Percentiles rank a stretch among this genome's conserved stretches.
phyloP scores from a whole-genome alignment of 2,113 vertebrate genomes.

The Halcyon malimbica region DNA sequence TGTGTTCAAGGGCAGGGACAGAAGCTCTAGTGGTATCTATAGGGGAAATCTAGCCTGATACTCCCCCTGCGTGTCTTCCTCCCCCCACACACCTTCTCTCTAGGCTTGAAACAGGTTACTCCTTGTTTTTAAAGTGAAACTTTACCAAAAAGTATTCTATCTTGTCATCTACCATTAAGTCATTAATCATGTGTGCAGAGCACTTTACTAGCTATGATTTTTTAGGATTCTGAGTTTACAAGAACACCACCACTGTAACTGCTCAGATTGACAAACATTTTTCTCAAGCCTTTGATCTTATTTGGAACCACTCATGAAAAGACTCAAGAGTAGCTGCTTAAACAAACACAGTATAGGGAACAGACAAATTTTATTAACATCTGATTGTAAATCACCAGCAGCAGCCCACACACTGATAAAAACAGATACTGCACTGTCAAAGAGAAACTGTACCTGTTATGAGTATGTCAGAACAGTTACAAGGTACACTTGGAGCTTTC shows the following conservation, averaged over 20 bases:
- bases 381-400: constrained; percentile 52
- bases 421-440: constrained; percentile 18
- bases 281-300: constrained; percentile 72
- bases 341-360: constrained; percentile 58
- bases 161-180: constrained; percentile 72
- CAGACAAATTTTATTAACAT: constrained; percentile 61
- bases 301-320: constrained; percentile 54
- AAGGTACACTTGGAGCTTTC: neutral
- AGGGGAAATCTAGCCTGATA: constrained; percentile 73
- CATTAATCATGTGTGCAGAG: constrained; percentile 63
- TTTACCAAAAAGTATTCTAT: constrained; percentile 68
- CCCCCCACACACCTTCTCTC: neutral
- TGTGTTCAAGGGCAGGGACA: constrained; percentile 74
- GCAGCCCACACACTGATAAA: constrained; percentile 14
- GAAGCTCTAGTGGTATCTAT: constrained; percentile 74
- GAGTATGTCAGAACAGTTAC: neutral
- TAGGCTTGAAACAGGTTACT: constrained; percentile 66
- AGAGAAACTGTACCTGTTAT: neutral
- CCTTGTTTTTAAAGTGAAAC: constrained; percentile 75
- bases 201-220: constrained; percentile 69
- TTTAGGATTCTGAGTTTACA: constrained; percentile 61
- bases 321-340: constrained; percentile 49
- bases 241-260: constrained; percentile 9
- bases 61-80: neutral
- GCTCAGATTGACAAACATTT: constrained; percentile 48